phyloP scores from a whole-genome alignment of 2,888 invertebrate genomes.

The Tryphoninae sp. region DNA sequence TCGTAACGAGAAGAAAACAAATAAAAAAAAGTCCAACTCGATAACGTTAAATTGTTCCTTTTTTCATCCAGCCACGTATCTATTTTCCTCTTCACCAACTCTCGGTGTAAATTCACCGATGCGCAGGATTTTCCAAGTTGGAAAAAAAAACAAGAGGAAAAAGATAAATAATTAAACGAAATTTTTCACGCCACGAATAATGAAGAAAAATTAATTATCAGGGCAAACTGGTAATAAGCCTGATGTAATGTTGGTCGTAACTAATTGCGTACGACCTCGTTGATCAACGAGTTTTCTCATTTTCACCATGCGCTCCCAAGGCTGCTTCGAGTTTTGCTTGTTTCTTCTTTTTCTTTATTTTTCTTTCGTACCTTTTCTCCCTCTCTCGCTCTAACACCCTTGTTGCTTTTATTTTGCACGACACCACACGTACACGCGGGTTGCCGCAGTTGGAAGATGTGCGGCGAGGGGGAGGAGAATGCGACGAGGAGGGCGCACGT shows the following conservation, averaged over 20 bases:
- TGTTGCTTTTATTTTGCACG: no score
- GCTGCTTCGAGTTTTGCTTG: background rate
- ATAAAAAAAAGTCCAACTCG: no score
- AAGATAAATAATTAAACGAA: no score
- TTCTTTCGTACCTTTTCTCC: constrained; percentile 1
- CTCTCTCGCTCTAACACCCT: background rate
- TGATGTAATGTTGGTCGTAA: background rate
- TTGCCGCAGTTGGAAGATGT: constrained; percentile 20
- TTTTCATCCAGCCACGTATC: background rate
- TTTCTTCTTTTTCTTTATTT: background rate
- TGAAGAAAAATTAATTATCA: constrained; percentile 21
- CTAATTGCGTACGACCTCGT: constrained; percentile 25
- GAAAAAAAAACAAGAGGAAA: background rate
- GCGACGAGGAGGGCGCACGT: constrained; percentile 31
- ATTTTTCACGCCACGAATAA: no score
- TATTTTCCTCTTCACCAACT: background rate
- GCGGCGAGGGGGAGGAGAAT: constrained; percentile 3
- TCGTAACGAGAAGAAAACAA: no score
- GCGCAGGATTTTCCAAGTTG: background rate
- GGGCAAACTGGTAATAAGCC: constrained; percentile 27
- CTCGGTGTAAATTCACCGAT: background rate
- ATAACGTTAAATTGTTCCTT: background rate
- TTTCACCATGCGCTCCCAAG: background rate
- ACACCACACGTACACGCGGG: background rate
- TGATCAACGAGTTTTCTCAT: constrained; percentile 30